Base-by-base conservation (phyloP, 2,797 vertebrate genomes). In the Onychomys leucogaster region DNA sequence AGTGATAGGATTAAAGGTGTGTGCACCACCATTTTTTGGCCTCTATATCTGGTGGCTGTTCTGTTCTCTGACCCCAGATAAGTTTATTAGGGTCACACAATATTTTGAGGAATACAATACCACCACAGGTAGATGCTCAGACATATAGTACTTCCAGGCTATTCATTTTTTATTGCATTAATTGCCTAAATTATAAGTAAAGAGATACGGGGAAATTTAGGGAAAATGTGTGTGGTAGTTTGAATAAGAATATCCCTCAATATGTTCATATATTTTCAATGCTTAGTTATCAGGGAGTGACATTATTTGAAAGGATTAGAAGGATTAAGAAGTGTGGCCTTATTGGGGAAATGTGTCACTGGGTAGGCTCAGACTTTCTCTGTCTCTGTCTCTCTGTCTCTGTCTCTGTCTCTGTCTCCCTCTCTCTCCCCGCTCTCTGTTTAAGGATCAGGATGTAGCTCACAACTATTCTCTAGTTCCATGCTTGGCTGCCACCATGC, bases 111-210 rank as follows among this genome's bases (percentile, higher is more conserved):
- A n/a, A n/a, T n/a, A n/a, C n/a, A n/a, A n/a, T n/a, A n/a, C n/a
- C n/a, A n/a, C n/a, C n/a, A n/a, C n/a, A n/a, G n/a, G 5, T 6
- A 57, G 2, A 2, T 82, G 21, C 41, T 91, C 55, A 59, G n/a
- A 63, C 6, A 63, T 25, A 57, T 65, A 77, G n/a, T 25, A 69
- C 84, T 92, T 85, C 4, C 21, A 90, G 81, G 59, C 80, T 43
- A 52, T 73, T 57, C 75, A 73, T 17, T 93, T 87, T 52, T 82
- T 84, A 16, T 77, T 17, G 29, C 32, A 29, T 57, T 89, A 82
- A 77, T 55, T 94, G 12, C 59, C 23, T 55, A 78, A 96, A 87
- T 94, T 92, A 7, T 95, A 93, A 93, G 3, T 57, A 77, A 81
- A 89, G 46, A 94, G 57, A 81, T 88, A 89, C 76, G 43, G 32